These are phyloP conservation scores for Notoglanidium macrostoma DNA, from an alignment of 2,797 vertebrate genomes.

Conservation along the genomic window DNA sequence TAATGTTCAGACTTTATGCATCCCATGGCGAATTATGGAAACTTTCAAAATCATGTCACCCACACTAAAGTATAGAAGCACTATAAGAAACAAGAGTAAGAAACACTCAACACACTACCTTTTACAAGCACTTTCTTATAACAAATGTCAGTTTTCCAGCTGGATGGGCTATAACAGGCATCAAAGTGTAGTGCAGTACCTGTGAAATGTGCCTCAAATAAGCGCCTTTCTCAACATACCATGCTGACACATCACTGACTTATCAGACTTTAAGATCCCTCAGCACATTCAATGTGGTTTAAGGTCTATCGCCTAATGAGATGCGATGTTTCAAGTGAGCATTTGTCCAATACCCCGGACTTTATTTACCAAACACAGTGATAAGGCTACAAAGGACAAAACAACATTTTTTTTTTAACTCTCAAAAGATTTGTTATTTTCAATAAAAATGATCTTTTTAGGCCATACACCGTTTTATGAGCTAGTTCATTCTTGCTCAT, in stretches of 20 bases:
- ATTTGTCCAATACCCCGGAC: neutral
- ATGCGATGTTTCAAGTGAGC: constrained; percentile 12
- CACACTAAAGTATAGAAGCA: too few relatives aligned
- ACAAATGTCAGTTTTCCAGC: neutral
- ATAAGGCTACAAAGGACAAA: neutral
- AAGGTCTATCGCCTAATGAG: neutral
- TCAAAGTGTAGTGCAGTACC: neutral
- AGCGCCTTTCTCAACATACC: neutral
- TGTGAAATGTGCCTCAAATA: neutral
- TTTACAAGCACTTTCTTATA: neutral
- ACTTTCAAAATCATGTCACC: too few relatives aligned
- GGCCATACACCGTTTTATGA: neutral
- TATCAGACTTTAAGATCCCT: neutral
- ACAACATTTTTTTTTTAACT: neutral
- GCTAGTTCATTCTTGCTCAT: neutral
- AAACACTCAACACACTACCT: neutral
- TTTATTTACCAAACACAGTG: neutral
- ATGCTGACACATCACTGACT: neutral
- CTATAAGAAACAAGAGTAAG: too few relatives aligned
- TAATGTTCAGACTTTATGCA: too few relatives aligned
- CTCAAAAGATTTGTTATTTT: neutral
- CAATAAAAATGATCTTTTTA: neutral
- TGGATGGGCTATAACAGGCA: neutral
- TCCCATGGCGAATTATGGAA: too few relatives aligned
- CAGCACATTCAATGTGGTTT: constrained; percentile 7